A percentile compares a stretch with the other conserved stretches of the same genome.
Evolutionary conservation across 2,888 invertebrate genomes (phyloP).

Genomic region (Nomada ferruginata): DNA sequence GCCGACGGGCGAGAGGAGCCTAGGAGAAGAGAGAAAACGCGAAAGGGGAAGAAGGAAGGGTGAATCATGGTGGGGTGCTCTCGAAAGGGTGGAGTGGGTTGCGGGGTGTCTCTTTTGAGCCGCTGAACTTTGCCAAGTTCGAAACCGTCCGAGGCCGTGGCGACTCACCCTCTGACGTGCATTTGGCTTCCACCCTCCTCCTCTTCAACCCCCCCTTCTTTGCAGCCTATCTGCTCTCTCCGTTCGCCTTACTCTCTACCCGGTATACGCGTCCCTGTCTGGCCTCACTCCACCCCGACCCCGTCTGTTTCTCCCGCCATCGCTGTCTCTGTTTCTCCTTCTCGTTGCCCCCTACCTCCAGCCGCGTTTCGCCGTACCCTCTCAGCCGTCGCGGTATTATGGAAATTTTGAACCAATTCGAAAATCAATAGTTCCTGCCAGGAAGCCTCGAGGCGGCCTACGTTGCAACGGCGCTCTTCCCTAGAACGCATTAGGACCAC

Average conservation of each 20-base stretch:
- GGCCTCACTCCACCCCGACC: slow-evolving; percentile 31
- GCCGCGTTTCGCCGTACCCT: slow-evolving; percentile 61
- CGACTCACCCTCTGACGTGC: slow-evolving; percentile 67
- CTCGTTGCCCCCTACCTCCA: slow-evolving; percentile 40
- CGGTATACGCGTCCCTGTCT: slow-evolving; percentile 27
- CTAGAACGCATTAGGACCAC: slow-evolving; percentile 49
- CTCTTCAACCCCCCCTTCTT: slow-evolving; percentile 38
- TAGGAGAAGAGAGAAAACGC: slow-evolving; percentile 53
- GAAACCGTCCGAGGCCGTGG: slow-evolving; percentile 77
- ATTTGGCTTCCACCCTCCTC: slow-evolving; percentile 49
- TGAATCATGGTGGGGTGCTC: slow-evolving; percentile 69
- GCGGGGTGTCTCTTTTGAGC: slow-evolving; percentile 78
- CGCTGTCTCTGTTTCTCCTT: slow-evolving; percentile 7
- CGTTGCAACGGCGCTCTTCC: slow-evolving; percentile 64
- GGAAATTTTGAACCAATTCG: slow-evolving; percentile 84
- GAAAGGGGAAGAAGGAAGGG: slow-evolving; percentile 49
- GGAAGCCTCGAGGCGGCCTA: slow-evolving; percentile 71
- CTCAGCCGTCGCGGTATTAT: slow-evolving; percentile 79
- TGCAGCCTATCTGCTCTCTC: slow-evolving; percentile 23
- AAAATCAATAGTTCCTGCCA: slow-evolving; percentile 81
- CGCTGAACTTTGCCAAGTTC: slow-evolving; percentile 82
- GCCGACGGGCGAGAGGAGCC: slow-evolving; percentile 62
- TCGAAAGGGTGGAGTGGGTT: slow-evolving; percentile 65
- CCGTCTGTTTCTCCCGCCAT: slow-evolving; percentile 26
- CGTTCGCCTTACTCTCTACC: background rate